Evolutionary conservation across 2,113 vertebrate species (phyloP), one percentile per base, ranked within the genome.

Genomic region (Neogobius melanostomus): DNA sequence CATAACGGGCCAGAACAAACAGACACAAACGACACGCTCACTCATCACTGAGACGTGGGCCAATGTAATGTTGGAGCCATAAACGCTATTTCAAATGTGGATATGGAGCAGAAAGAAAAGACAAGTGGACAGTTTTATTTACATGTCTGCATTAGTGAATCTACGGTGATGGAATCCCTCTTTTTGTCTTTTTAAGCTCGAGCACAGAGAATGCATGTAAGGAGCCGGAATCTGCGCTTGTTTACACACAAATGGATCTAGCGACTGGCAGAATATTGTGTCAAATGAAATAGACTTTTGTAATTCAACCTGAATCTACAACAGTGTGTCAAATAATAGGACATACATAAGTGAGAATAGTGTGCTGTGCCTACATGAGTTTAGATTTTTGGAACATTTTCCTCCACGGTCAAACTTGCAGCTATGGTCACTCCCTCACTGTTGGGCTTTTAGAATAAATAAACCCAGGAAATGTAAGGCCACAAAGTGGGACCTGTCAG

Each of bases 1-100:
- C 45, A 49, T 79, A 67, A 47, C n/a, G 10, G 42, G 84, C 84
- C 87, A 87, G 67, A 69, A 69, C 78, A 76, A 90, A 88, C 75
- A 77, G 75, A 66, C 76, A 69, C 61, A 83, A 83, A 76, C 75
- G 76, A n/a, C 74, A 77, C 54, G 70, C 76, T 78, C 42, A n/a
- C 42, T 61, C 59, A 75, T 89, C 80, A 71, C 72, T 82, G 72
- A 66, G 57, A 77, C 66, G 68, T 69, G 74, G 74, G 69, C 67
- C 71, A 56, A 68, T 49, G 66, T 80, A 74, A 87, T 57, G 28
- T 36, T 36, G 4, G 28, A 36, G 28, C 28, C 28, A 36, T 36
- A 5, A 36, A 36, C 28, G 28, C 28, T 50, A 65, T 78, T 79
- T 82, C 76, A 68, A 53, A 76, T 70, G 68, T 10, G 72, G 70